Conservation (phyloP, 2,888 invertebrate genomes). For the Lypha dubia region DNA sequence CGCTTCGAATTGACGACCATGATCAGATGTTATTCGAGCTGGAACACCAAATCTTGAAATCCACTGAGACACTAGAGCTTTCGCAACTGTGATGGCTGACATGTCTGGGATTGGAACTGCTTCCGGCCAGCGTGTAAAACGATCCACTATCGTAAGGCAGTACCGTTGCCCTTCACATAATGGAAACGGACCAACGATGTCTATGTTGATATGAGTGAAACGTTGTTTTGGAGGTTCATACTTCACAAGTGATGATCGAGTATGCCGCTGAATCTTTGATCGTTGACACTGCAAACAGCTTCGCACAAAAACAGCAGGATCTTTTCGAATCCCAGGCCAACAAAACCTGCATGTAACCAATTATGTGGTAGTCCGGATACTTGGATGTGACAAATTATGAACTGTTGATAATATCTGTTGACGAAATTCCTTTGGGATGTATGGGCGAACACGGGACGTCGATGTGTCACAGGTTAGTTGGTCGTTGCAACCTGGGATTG, state of each 20-base stretch:
- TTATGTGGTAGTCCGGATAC: neutral
- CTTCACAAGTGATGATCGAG: neutral
- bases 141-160: conserved; percentile 4
- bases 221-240: neutral
- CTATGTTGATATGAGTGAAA: neutral
- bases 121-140: conserved; percentile 7
- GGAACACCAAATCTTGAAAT: neutral
- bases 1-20: neutral
- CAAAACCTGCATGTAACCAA: neutral
- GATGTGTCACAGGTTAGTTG: neutral
- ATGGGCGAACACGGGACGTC: neutral
- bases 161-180: neutral
- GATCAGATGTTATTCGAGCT: neutral
- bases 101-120: conserved; percentile 10
- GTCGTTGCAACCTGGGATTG: neutral
- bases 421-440: neutral
- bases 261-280: neutral
- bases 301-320: neutral
- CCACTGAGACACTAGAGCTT: neutral
- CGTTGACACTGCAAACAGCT: neutral
- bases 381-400: neutral
- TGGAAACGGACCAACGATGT: conserved; percentile 3
- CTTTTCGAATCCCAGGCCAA: neutral
- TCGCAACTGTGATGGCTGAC: neutral
- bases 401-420: neutral